Base-by-base conservation (phyloP, 2,113 vertebrate genomes). In the Melanocharis versteri region DNA sequence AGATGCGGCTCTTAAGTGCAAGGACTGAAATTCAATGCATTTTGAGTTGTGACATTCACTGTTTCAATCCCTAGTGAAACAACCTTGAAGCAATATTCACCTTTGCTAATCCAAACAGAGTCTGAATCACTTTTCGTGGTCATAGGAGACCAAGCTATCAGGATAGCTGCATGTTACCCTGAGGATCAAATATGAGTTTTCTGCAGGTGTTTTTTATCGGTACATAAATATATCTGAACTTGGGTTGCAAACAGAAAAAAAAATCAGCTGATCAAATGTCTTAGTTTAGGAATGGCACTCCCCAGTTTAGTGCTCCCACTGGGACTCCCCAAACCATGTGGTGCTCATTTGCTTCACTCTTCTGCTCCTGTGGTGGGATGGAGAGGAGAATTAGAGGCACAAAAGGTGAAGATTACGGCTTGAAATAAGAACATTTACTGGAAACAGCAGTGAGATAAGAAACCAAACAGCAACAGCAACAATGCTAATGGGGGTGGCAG, bases 131-230 rank as follows among this genome's bases (percentile, higher is more conserved):
- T 87, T 62, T 82, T 93, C 71, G 65, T 82, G 75, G 18, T 60
- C 15, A 2, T 53, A 22, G 27, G 61, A 78, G 66, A 72, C 51
- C 57, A 82, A 70, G 35, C 60, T 78, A 35, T 81, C 7, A 50
- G 40, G 72, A 70, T 62, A 87, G 45, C 21, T 84, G 33, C 33
- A 15, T 53, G 40, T 30, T 77, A 53, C 39, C 47, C 50, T 30
- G 22, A 78, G 35, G 62, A 80, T 15, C 21, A 62, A 39, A 47
- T 86, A 15, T 73, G 53, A 47, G 16, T 80, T 93, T 95, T 92
- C 54, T 87, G 54, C 47, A 50, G 68, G 15, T 94, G 15, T 24
- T 87, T 88, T 90, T 89, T 28, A 40, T 88, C 84, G n/a, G 14
- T 51, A 23, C 15, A 21, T 89, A 62, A 76, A 76, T 35, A 40